Conservation (phyloP, 2,797 vertebrate genomes). For the Amblyraja radiata region DNA sequence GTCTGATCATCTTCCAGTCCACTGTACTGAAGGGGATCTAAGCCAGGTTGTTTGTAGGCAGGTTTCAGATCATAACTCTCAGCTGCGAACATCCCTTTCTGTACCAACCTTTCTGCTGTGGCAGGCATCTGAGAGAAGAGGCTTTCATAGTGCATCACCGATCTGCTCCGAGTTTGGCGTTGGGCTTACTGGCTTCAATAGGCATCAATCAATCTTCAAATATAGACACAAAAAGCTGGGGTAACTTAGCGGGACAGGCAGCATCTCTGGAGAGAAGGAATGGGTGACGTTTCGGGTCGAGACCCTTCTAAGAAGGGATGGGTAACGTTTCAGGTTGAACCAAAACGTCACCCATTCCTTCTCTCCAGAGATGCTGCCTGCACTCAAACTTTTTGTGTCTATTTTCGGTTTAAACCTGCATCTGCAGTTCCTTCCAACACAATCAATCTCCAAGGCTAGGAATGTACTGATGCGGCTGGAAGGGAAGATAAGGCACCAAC, state of each 20-base stretch:
- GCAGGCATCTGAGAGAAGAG: neutral
- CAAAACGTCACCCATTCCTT: too few species aligned
- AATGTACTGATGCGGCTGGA: constrained; percentile 20
- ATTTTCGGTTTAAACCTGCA: too few species aligned
- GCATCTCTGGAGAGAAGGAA: too few species aligned
- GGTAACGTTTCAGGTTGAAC: too few species aligned
- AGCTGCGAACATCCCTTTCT: neutral
- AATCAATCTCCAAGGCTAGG: neutral
- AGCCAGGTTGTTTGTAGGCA: neutral
- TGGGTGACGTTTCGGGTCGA: too few species aligned
- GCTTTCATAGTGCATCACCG: neutral
- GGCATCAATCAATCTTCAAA: neutral
- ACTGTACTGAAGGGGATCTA: too few species aligned
- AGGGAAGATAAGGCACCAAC: constrained; percentile 21
- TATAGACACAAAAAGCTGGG: too few species aligned
- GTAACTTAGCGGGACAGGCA: too few species aligned
- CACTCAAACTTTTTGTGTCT: too few species aligned
- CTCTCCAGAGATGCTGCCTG: too few species aligned
- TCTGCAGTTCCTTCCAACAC: too few species aligned
- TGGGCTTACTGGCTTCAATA: constrained; percentile 7
- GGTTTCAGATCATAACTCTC: neutral
- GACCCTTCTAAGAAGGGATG: too few species aligned
- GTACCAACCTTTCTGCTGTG: neutral
- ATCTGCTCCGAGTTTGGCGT: neutral
- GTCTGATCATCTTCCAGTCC: neutral